A percentile compares a stretch with the other conserved stretches of the same genome.
Conservation (phyloP, 2,888 invertebrate genomes). For the Oscheius sp. region DNA sequence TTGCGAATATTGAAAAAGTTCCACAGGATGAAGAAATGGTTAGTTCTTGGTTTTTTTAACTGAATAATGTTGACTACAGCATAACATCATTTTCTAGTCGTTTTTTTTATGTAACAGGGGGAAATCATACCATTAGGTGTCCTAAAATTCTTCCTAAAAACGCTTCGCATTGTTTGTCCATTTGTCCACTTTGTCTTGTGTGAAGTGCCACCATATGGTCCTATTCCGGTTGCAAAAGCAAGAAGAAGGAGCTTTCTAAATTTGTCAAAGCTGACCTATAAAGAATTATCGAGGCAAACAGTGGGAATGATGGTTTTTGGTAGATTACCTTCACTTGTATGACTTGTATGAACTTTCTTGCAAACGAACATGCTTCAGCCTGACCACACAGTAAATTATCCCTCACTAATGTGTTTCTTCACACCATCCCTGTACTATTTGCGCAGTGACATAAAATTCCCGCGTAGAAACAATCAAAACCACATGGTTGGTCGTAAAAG, state of each 20-base stretch:
- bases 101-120: neutral
- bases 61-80: no score
- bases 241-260: neutral
- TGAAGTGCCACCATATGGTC: slow-evolving; percentile 26
- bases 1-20: neutral
- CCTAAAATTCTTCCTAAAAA: slow-evolving; percentile 1
- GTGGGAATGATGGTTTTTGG: no score
- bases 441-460: neutral
- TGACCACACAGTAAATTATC: slow-evolving; percentile 3
- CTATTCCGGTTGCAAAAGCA: neutral
- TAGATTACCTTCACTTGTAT: neutral
- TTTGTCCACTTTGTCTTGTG: slow-evolving; percentile 15
- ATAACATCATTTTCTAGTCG: neutral
- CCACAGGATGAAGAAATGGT: slow-evolving; percentile 22
- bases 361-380: slow-evolving; percentile 5
- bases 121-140: neutral
- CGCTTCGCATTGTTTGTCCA: slow-evolving; percentile 13
- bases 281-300: neutral
- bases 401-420: neutral
- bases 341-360: neutral
- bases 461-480: neutral
- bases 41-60: neutral
- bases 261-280: neutral
- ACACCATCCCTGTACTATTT: neutral
- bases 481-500: slow-evolving; percentile 1